Conservation (phyloP, 2,888 invertebrate genomes). For the Trichopoda pennipes region DNA sequence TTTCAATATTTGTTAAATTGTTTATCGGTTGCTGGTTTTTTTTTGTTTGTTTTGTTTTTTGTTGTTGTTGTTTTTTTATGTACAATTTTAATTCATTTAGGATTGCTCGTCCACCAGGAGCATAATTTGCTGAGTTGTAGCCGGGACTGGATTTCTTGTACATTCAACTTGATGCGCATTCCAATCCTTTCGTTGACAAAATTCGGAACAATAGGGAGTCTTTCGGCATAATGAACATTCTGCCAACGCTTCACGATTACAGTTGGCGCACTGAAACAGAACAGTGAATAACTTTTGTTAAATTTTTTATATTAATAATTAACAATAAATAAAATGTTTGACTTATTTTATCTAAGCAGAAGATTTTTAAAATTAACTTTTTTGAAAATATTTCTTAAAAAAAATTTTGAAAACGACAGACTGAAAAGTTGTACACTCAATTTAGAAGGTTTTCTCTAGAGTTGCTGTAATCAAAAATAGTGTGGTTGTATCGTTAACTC, state of each 20-base stretch:
- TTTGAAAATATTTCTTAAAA: no score
- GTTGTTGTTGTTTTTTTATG: slow-evolving; percentile 66
- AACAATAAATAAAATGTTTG: no score
- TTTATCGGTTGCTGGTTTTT: slow-evolving; percentile 55
- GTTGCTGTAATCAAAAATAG: no score
- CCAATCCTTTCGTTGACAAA: slow-evolving; percentile 96
- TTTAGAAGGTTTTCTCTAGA: no score
- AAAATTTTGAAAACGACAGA: no score
- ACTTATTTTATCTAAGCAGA: no score
- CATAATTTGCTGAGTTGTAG: slow-evolving; percentile 90
- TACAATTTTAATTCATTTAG: slow-evolving; percentile 78
- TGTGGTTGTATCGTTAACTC: no score
- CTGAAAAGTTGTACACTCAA: no score
- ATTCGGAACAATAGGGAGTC: slow-evolving; percentile 93
- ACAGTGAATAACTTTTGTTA: slow-evolving; percentile 50
- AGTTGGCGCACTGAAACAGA: slow-evolving; percentile 89
- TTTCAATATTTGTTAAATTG: slow-evolving; percentile 61
- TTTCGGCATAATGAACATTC: slow-evolving; percentile 93
- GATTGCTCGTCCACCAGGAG: slow-evolving; percentile 89
- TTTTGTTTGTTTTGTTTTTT: slow-evolving; percentile 34
- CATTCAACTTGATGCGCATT: slow-evolving; percentile 92
- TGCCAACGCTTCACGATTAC: slow-evolving; percentile 92
- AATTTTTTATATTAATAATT: no score
- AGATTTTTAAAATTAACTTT: no score
- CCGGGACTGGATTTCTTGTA: slow-evolving; percentile 86